These are phyloP conservation scores for Diaperis boleti DNA, from an alignment of 2,888 invertebrate species.

Conservation along the genomic window DNA sequence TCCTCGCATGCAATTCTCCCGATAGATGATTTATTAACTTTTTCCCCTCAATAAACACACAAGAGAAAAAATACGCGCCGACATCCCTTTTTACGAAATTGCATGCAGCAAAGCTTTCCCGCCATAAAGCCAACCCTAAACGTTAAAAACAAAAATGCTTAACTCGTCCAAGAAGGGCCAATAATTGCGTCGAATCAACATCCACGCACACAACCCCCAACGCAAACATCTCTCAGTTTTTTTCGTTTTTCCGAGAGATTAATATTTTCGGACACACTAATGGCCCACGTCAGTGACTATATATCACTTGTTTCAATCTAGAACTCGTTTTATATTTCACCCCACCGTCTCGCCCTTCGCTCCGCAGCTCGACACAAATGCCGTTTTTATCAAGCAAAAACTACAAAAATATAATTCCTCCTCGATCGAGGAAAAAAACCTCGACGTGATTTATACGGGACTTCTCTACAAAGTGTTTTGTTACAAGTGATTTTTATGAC, in stretches of 20 bases:
- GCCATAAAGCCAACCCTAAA: too few relatives aligned
- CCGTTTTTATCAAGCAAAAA: conserved; percentile 32
- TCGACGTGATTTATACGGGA: conserved; percentile 62
- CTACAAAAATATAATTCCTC: conserved; percentile 39
- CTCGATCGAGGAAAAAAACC: conserved; percentile 52
- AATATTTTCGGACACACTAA: conserved; percentile 69
- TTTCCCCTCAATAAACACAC: not conserved
- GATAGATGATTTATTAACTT: conserved; percentile 6
- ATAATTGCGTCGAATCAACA: too few relatives aligned
- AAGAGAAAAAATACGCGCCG: not conserved
- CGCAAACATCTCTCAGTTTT: conserved; percentile 58
- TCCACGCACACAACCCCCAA: too few relatives aligned
- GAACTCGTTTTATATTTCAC: conserved; percentile 67
- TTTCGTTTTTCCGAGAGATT: conserved; percentile 67
- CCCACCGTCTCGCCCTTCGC: conserved; percentile 47
- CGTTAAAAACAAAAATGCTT: too few relatives aligned
- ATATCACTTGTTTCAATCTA: conserved; percentile 69
- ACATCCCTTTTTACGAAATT: conserved; percentile 8
- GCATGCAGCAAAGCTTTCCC: not conserved
- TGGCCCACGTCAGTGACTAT: conserved; percentile 68
- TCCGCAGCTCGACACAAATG: conserved; percentile 36
- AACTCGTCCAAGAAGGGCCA: too few relatives aligned
- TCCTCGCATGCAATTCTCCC: conserved; percentile 3
- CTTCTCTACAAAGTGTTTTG: conserved; percentile 63
- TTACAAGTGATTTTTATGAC: conserved; percentile 65